Evolutionary conservation across 1,140 invertebrate genomes (phyloP).

Genomic region (Trichoplusia ni): DNA sequence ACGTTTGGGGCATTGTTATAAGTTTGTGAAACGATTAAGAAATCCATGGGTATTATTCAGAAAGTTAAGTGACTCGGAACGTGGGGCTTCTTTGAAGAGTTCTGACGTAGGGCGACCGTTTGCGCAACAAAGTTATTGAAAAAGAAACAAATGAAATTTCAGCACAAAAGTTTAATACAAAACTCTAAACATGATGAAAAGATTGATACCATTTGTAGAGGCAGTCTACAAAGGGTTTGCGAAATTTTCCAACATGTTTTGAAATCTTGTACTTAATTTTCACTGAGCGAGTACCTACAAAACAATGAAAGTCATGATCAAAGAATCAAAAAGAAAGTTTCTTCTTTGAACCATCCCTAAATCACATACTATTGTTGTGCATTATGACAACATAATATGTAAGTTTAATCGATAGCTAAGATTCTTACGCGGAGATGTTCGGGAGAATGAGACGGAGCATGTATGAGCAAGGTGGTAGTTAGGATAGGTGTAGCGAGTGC

Average conservation of each 20-base stretch:
- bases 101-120: constrained; percentile 1
- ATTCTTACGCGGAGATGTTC: constrained; percentile 32
- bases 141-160: constrained; percentile 3
- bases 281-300: too few species aligned
- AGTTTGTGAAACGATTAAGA: constrained; percentile 30
- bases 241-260: not conserved
- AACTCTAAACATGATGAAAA: constrained; percentile 1
- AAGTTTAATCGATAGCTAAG: constrained; percentile 45
- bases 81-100: constrained; percentile 22
- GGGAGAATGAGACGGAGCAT: constrained; percentile 46
- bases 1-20: constrained; percentile 26
- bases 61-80: constrained; percentile 19
- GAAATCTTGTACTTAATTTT: too few species aligned
- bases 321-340: too few species aligned
- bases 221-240: not conserved
- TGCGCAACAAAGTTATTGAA: constrained; percentile 18
- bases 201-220: not conserved
- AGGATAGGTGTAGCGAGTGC: constrained; percentile 38
- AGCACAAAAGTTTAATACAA: not conserved
- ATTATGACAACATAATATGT: constrained; percentile 26
- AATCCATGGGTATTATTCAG: constrained; percentile 10
- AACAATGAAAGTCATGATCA: not conserved
- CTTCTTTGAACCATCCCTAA: too few species aligned
- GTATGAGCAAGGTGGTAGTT: constrained; percentile 36
- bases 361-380: too few species aligned